Conservation (phyloP, 1,140 invertebrate genomes). For the Vanessa atalanta region DNA sequence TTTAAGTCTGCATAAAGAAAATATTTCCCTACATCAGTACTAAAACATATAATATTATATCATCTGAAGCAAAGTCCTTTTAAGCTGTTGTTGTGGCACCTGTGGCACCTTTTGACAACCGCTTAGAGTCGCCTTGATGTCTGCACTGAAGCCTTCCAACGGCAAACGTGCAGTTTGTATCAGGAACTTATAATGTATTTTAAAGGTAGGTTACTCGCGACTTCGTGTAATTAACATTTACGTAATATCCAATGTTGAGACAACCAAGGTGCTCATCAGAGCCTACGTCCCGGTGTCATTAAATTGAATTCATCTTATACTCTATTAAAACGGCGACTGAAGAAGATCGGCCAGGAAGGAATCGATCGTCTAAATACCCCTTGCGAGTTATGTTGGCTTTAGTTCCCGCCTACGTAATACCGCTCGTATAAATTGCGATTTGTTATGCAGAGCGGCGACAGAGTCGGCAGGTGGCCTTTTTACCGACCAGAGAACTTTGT, state of each 20-base stretch:
- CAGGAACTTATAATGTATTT: not conserved
- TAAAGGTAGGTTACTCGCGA: not conserved
- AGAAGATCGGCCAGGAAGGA: conserved; percentile 16
- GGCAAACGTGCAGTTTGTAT: too few relatives aligned
- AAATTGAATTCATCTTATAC: conserved; percentile 28
- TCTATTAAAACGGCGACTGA: conserved; percentile 29
- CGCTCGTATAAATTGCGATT: conserved; percentile 65
- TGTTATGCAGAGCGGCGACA: conserved; percentile 59
- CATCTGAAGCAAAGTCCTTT: too few relatives aligned
- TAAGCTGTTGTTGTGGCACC: too few relatives aligned
- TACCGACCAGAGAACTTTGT: conserved; percentile 28
- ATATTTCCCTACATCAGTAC: too few relatives aligned
- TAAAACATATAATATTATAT: too few relatives aligned
- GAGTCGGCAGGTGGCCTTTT: conserved; percentile 62
- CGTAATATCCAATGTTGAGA: not conserved
- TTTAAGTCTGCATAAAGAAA: too few relatives aligned
- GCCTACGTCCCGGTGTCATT: conserved; percentile 7
- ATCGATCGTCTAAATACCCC: conserved; percentile 25
- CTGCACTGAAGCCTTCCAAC: too few relatives aligned
- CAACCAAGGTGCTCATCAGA: conserved; percentile 16
- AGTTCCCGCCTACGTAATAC: conserved; percentile 50
- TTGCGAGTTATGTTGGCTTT: conserved; percentile 30
- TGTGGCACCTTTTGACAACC: too few relatives aligned
- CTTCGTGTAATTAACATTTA: not conserved
- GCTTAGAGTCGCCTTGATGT: too few relatives aligned